These are phyloP conservation scores for Gibbula magus DNA, from an alignment of 2,888 invertebrate species.

Conservation along the genomic window DNA sequence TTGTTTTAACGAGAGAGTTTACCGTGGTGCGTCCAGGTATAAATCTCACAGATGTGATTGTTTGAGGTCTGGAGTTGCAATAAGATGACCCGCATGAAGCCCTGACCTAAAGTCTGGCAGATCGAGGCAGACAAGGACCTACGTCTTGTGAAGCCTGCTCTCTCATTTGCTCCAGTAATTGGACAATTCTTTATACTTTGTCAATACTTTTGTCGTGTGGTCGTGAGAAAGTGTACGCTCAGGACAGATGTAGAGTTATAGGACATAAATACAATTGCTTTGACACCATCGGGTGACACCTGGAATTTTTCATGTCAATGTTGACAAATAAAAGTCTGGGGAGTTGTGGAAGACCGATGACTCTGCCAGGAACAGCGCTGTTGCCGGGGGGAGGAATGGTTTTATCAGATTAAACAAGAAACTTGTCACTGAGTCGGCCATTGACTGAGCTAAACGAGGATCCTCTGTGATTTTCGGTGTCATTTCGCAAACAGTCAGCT, in stretches of 20 bases:
- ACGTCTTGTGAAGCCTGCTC: neutral
- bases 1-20: no score
- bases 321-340: conserved; percentile 21
- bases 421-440: conserved; percentile 26
- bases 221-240: neutral
- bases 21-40: neutral
- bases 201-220: conserved; percentile 15
- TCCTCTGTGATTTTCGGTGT: conserved; percentile 19
- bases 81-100: neutral
- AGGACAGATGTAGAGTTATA: neutral
- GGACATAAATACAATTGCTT: conserved; percentile 25
- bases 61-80: neutral
- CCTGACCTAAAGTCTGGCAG: neutral
- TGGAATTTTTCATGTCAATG: conserved; percentile 18
- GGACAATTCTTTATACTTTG: conserved; percentile 20
- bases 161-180: conserved; percentile 4
- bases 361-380: neutral
- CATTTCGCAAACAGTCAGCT: conserved; percentile 23
- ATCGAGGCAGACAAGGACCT: neutral
- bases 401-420: conserved; percentile 18
- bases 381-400: neutral
- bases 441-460: conserved; percentile 16
- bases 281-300: conserved; percentile 14
- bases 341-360: conserved; percentile 17
- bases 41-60: neutral